phyloP scores from a whole-genome alignment of 2,113 vertebrate species.

The Apeltes quadracus region DNA sequence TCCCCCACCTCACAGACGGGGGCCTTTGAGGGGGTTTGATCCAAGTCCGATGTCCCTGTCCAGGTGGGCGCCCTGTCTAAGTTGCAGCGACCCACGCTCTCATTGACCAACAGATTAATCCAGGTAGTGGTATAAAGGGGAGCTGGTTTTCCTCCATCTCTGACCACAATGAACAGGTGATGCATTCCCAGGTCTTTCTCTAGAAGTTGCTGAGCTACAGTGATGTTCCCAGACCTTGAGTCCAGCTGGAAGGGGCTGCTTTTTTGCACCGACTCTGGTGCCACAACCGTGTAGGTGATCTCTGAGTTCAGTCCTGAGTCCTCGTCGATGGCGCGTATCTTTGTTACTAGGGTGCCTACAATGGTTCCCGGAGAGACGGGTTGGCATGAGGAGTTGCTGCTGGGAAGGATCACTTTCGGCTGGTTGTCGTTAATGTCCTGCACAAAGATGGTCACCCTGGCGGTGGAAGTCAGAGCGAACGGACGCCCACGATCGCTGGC shows the following conservation, averaged over 20 bases:
- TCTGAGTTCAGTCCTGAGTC: conserved; percentile 80
- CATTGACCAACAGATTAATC: conserved; percentile 81
- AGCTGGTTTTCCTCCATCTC: conserved; percentile 74
- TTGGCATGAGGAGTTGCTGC: conserved; percentile 79
- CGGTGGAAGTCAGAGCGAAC: conserved; percentile 63
- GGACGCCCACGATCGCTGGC: conserved; percentile 73
- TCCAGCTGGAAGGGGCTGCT: conserved; percentile 76
- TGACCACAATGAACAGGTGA: conserved; percentile 77
- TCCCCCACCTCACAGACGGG: conserved; percentile 49
- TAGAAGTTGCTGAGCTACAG: conserved; percentile 64
- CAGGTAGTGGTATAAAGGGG: conserved; percentile 79
- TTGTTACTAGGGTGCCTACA: conserved; percentile 71
- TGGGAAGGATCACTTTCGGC: conserved; percentile 79
- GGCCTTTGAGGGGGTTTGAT: conserved; percentile 41
- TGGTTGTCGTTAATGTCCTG: conserved; percentile 83
- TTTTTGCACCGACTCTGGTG: conserved; percentile 40
- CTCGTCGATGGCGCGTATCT: conserved; percentile 77
- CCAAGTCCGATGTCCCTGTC: conserved; percentile 41
- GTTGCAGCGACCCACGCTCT: conserved; percentile 69
- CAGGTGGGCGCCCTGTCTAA: conserved; percentile 68
- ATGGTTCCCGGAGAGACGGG: conserved; percentile 67
- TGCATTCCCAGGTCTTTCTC: conserved; percentile 79
- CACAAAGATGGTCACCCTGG: conserved; percentile 78
- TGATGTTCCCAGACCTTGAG: conserved; percentile 76
- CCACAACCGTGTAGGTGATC: conserved; percentile 73